Percentiles rank a stretch among this genome's conserved stretches.
phyloP scores from a whole-genome alignment of 1,140 invertebrate species.

The Brevipalpus yothersi region DNA sequence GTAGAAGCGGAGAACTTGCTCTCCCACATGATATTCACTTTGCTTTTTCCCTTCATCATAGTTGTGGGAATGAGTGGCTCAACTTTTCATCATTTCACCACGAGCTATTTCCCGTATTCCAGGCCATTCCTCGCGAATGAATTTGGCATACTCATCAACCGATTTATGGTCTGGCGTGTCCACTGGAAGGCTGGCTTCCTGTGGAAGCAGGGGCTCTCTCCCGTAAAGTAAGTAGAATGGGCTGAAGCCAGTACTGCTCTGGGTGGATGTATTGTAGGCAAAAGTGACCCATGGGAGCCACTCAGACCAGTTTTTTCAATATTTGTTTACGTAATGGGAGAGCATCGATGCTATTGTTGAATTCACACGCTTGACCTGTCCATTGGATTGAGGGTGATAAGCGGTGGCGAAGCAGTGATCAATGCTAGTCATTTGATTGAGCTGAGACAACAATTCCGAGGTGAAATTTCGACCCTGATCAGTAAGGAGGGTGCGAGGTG shows the following conservation, averaged over 20 bases:
- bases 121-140: neutral
- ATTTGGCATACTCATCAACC: neutral
- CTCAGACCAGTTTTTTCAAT: neutral
- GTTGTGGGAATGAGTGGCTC: neutral
- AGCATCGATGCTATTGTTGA: neutral
- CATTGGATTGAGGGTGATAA: neutral
- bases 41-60: neutral
- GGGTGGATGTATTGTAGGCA: neutral
- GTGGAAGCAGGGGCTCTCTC: neutral
- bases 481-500: neutral
- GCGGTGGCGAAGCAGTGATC: neutral
- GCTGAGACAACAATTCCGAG: neutral
- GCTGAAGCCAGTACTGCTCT: neutral
- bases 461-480: neutral
- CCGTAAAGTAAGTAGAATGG: neutral
- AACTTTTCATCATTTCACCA: neutral
- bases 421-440: neutral
- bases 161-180: neutral
- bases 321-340: neutral
- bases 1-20: neutral
- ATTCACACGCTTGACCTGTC: neutral
- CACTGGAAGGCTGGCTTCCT: neutral
- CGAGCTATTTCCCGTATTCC: neutral
- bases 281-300: neutral
- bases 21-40: neutral